Percentiles rank a stretch among this genome's conserved stretches.
phyloP scores from a whole-genome alignment of 2,797 vertebrate species.

The Glossophaga mutica region DNA sequence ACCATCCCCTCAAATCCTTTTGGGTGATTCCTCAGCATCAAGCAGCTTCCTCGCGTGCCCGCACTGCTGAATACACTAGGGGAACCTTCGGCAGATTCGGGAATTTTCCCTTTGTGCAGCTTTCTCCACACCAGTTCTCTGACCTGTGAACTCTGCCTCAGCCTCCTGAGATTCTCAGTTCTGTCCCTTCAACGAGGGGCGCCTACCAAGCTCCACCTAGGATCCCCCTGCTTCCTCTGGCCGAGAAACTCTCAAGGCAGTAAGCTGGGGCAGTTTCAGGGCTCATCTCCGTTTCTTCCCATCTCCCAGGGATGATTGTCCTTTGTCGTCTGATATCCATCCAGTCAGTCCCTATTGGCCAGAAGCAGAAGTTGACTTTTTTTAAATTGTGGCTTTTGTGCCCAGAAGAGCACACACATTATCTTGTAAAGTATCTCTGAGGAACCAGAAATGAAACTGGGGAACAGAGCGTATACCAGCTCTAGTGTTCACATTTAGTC shows the following conservation, averaged over 20 bases:
- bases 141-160: neutral
- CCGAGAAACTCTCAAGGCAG: neutral
- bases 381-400: constrained; percentile 49
- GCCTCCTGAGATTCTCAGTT: neutral
- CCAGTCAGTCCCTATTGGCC: neutral
- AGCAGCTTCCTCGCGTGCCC: neutral
- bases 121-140: neutral
- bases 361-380: constrained; percentile 37
- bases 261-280: neutral
- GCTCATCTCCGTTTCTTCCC: neutral
- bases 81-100: neutral
- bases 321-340: neutral
- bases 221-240: neutral
- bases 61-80: neutral
- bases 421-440: constrained; percentile 50
- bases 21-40: neutral
- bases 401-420: constrained; percentile 35
- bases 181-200: neutral
- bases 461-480: neutral
- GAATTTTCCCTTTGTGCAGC: neutral
- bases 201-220: neutral
- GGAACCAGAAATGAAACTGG: constrained; percentile 43
- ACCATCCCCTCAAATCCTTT: neutral
- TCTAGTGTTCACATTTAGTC: constrained; percentile 46
- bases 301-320: neutral